These are phyloP conservation scores for Amphipyra tragopoginis DNA, from an alignment of 2,888 invertebrate genomes.

Conservation along the genomic window DNA sequence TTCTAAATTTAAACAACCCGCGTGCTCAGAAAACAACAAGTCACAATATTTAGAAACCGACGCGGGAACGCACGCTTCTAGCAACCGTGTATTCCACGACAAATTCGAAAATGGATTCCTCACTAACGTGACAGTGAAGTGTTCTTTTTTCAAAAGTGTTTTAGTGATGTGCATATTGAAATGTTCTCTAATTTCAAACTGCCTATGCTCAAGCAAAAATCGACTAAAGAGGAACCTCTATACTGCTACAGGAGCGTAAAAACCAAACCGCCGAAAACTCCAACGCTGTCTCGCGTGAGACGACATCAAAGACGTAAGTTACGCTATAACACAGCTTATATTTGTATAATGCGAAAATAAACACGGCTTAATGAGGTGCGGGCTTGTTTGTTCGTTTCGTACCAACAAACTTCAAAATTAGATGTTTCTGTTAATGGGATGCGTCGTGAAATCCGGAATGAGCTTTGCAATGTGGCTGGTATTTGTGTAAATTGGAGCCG, in stretches of 20 bases:
- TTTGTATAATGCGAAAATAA: conserved; percentile 74
- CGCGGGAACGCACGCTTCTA: conserved; percentile 76
- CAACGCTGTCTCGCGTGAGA: conserved; percentile 85
- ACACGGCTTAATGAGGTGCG: conserved; percentile 81
- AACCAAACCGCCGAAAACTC: conserved; percentile 90
- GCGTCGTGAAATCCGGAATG: conserved; percentile 62
- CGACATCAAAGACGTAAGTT: conserved; percentile 88
- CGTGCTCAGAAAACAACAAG: conserved; percentile 83
- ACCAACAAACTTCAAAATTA: conserved; percentile 72
- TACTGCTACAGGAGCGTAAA: conserved; percentile 86
- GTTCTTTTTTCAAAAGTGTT: conserved; percentile 45
- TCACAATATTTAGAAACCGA: conserved; percentile 79
- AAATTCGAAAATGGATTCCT: conserved; percentile 55
- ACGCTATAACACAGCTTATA: conserved; percentile 58
- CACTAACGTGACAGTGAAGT: conserved; percentile 58
- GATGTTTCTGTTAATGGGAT: conserved; percentile 74
- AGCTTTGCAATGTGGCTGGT: conserved; percentile 48
- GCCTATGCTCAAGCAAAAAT: conserved; percentile 83
- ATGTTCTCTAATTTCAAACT: conserved; percentile 91
- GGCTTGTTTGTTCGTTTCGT: conserved; percentile 67
- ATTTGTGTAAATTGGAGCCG: conserved; percentile 52
- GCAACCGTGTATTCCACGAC: conserved; percentile 54
- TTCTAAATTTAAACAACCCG: conserved; percentile 82
- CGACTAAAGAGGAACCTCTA: conserved; percentile 85
- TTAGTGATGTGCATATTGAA: conserved; percentile 62